These are phyloP conservation scores for Sciurus vulgaris DNA, from an alignment of 2,797 vertebrate genomes.

Conservation along the genomic window DNA sequence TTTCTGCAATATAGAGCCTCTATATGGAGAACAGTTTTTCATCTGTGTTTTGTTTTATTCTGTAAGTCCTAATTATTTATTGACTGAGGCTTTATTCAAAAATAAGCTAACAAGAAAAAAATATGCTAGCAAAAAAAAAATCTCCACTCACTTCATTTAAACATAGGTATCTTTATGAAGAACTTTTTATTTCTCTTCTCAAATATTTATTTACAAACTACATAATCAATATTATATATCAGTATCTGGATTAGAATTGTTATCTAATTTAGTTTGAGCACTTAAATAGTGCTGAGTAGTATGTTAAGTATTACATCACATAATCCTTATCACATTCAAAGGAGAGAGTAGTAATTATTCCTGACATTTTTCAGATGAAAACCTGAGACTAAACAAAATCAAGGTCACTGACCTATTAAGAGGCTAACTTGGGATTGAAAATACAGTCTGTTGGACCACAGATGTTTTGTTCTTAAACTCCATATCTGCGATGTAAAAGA, in stretches of 20 bases:
- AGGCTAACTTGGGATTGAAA: neutral
- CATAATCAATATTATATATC: neutral
- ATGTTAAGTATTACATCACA: neutral
- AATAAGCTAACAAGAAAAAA: constrained; percentile 44
- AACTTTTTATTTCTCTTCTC: constrained; percentile 5
- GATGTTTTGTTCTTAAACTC: neutral
- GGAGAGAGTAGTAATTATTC: neutral
- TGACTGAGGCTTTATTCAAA: constrained; percentile 30
- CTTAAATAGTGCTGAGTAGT: neutral
- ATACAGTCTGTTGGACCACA: neutral
- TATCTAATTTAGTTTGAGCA: neutral
- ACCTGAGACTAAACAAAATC: neutral
- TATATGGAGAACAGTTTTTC: neutral
- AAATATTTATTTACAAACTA: constrained; percentile 9
- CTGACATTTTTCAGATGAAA: constrained; percentile 47
- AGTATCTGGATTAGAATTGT: neutral
- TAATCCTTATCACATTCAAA: neutral
- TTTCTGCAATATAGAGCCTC: neutral
- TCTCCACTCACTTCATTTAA: constrained; percentile 2
- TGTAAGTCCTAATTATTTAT: neutral
- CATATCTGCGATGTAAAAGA: neutral
- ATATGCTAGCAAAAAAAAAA: constrained; percentile 39
- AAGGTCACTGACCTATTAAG: neutral
- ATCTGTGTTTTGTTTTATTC: neutral
- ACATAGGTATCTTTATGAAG: neutral